These are phyloP conservation scores for Zalophus californianus DNA, from an alignment of 2,797 vertebrate species.

Conservation along the genomic window DNA sequence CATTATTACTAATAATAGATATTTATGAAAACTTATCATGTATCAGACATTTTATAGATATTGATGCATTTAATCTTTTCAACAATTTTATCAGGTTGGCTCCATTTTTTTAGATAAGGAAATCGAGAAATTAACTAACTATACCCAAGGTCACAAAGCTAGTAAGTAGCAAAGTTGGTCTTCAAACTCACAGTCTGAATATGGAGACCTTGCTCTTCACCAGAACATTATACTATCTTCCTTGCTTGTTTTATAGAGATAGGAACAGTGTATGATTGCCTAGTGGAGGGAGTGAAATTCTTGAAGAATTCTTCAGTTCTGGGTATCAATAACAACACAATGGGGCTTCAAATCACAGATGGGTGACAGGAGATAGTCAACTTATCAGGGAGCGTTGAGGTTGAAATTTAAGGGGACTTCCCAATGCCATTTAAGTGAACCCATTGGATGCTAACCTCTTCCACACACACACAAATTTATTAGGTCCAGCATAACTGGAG, in stretches of 20 bases:
- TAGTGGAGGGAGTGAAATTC: neutral
- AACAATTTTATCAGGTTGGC: neutral
- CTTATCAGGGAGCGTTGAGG: neutral
- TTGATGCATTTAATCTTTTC: neutral
- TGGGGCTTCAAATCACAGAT: neutral
- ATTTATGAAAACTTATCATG: conserved; percentile 29
- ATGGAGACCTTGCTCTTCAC: neutral
- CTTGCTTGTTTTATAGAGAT: neutral
- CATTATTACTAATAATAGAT: conserved; percentile 27
- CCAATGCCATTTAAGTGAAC: neutral
- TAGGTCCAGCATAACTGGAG: neutral
- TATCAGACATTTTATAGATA: neutral
- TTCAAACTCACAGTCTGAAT: conserved; percentile 6
- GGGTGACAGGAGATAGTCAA: neutral
- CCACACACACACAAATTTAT: neutral
- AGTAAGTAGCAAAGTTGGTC: neutral
- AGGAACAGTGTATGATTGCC: neutral
- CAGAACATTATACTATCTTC: neutral
- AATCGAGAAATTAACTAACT: neutral
- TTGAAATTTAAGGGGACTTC: conserved; percentile 12
- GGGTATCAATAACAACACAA: neutral
- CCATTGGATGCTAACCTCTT: neutral
- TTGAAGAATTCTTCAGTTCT: neutral
- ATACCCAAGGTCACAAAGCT: neutral
- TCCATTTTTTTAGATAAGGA: conserved; percentile 23